phyloP scores from a whole-genome alignment of 1,140 invertebrate genomes.

The Panulirus ornatus region DNA sequence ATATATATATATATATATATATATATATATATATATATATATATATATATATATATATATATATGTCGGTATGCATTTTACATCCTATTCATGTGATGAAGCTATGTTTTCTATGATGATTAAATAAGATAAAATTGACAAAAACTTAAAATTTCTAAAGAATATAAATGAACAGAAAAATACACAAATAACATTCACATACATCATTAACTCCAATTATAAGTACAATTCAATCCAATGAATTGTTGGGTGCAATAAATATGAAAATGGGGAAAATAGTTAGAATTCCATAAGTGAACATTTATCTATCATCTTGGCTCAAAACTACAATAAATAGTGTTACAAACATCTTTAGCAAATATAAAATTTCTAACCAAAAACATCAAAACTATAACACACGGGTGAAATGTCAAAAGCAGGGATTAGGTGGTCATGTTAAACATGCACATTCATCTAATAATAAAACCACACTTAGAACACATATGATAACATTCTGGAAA shows the following conservation, averaged over 20 bases:
- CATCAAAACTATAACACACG: background rate
- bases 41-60: too few relatives aligned
- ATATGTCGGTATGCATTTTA: too few relatives aligned
- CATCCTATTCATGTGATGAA: too few relatives aligned
- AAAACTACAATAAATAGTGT: background rate
- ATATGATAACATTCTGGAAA: background rate
- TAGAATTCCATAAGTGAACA: background rate
- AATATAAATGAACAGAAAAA: too few relatives aligned
- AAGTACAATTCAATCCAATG: background rate
- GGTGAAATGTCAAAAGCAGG: background rate
- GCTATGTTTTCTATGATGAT: too few relatives aligned
- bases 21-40: too few relatives aligned
- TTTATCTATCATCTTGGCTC: too few relatives aligned
- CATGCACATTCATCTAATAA: conserved; percentile 14
- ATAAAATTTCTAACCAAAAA: background rate
- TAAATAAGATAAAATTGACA: too few relatives aligned
- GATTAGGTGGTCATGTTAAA: background rate
- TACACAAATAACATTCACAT: too few relatives aligned
- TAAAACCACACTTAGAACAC: conserved; percentile 13
- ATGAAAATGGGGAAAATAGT: background rate
- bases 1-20: too few relatives aligned
- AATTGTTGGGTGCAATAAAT: background rate
- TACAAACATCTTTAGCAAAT: background rate
- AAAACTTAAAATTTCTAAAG: too few relatives aligned
- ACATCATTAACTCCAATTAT: too few relatives aligned